These are phyloP conservation scores for Schlechtendalia chinensis DNA, from an alignment of 1,140 invertebrate species.

Conservation along the genomic window DNA sequence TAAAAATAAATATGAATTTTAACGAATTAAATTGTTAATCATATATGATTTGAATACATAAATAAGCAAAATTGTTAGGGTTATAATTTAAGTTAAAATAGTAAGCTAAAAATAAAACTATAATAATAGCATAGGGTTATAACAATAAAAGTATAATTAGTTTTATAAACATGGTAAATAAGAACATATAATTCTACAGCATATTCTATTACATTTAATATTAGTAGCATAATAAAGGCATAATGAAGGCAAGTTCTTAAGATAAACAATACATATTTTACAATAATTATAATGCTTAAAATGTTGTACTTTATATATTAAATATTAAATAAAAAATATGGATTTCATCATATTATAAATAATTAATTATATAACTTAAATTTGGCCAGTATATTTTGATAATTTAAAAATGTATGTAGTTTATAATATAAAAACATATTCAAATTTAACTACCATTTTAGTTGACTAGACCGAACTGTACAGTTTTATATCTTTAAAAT, in stretches of 20 bases:
- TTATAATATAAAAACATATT: slow-evolving; percentile 17
- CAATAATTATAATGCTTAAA: neutral
- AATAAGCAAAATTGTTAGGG: neutral
- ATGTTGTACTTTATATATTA: slow-evolving; percentile 15
- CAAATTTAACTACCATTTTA: slow-evolving; percentile 37
- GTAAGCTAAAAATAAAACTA: slow-evolving; percentile 1
- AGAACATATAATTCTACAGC: neutral
- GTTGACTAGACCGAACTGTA: slow-evolving; percentile 22
- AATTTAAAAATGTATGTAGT: neutral
- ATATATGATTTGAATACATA: neutral
- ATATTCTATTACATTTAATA: slow-evolving; percentile 19
- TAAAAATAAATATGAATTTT: neutral
- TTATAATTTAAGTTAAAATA: slow-evolving; percentile 1
- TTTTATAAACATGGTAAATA: neutral
- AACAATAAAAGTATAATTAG: slow-evolving; percentile 5
- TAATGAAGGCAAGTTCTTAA: neutral
- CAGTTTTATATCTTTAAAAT: neutral
- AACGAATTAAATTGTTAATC: slow-evolving; percentile 25
- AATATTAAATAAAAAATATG: slow-evolving; percentile 26
- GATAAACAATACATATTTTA: neutral
- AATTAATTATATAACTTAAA: neutral
- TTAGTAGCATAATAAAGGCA: slow-evolving; percentile 24
- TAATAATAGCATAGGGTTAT: slow-evolving; percentile 21
- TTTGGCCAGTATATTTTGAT: slow-evolving; percentile 22
- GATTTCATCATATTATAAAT: neutral